Percentiles rank a stretch among this genome's conserved stretches.
Evolutionary conservation across 1,140 invertebrate species (phyloP).

Genomic region (Panulirus ornatus): DNA sequence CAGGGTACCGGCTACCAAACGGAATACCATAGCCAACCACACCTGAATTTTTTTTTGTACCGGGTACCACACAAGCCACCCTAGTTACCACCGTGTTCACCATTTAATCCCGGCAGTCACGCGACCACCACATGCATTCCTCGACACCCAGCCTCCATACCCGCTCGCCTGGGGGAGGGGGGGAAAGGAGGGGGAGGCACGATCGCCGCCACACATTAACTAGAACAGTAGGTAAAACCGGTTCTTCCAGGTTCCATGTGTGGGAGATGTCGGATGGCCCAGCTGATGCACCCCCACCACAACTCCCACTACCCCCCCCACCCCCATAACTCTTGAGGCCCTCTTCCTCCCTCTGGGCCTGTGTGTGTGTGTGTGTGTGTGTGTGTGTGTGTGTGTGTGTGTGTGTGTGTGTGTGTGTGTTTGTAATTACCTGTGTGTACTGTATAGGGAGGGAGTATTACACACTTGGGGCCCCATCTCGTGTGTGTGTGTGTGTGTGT

Average conservation of each 20-base stretch:
- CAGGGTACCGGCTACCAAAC: too few species aligned
- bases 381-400: slow-evolving; percentile 4
- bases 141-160: not conserved
- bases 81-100: not conserved
- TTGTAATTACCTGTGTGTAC: too few species aligned
- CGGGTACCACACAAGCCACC: not conserved
- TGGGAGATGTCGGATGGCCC: too few species aligned
- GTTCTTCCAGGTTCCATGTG: too few species aligned
- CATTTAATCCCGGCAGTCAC: not conserved
- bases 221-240: too few species aligned
- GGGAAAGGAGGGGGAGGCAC: not conserved
- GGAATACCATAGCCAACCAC: too few species aligned
- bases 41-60: not conserved
- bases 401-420: too few species aligned
- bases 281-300: not conserved
- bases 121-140: slow-evolving; percentile 9
- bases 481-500: not conserved
- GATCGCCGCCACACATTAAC: too few species aligned
- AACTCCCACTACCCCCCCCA: not conserved
- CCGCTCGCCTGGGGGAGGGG: not conserved
- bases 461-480: too few species aligned
- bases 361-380: not conserved
- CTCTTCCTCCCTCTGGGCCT: not conserved
- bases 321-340: not conserved
- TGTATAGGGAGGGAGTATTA: too few species aligned